Conservation (phyloP, 2,888 invertebrate species). For the Deilephila elpenor region DNA sequence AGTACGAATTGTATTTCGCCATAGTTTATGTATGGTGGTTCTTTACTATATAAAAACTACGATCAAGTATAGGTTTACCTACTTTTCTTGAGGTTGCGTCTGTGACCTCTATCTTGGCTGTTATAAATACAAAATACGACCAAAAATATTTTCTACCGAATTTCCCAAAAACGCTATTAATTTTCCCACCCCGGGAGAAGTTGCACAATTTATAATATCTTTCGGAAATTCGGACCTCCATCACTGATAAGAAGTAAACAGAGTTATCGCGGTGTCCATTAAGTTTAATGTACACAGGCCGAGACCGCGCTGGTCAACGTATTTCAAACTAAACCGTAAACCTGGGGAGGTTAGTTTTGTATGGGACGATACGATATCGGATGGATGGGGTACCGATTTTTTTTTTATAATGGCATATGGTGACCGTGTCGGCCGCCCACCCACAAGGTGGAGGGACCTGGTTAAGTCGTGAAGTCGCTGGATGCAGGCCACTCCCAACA, state of each 20-base stretch:
- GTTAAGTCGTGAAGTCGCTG: too few species aligned
- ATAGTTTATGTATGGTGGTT: too few species aligned
- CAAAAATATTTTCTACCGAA: not conserved
- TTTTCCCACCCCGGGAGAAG: not conserved
- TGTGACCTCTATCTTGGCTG: too few species aligned
- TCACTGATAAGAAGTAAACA: slow-evolving; percentile 14
- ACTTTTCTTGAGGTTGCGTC: too few species aligned
- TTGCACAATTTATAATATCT: not conserved
- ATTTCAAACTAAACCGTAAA: slow-evolving; percentile 59
- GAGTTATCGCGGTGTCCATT: not conserved
- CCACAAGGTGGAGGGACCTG: too few species aligned
- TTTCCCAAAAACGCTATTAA: not conserved
- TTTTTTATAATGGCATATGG: not conserved
- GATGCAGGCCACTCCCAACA: too few species aligned
- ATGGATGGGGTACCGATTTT: not conserved
- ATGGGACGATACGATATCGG: slow-evolving; percentile 44
- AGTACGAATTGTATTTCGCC: too few species aligned
- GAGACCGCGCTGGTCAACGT: slow-evolving; percentile 44
- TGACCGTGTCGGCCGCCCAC: too few species aligned
- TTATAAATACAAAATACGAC: too few species aligned
- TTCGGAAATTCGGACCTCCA: slow-evolving; percentile 7
- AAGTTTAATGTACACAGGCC: slow-evolving; percentile 21
- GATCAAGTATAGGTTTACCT: too few species aligned
- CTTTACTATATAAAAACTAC: too few species aligned
- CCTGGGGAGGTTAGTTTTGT: slow-evolving; percentile 48